phyloP scores from a whole-genome alignment of 2,113 vertebrate genomes.

The Solea solea region DNA sequence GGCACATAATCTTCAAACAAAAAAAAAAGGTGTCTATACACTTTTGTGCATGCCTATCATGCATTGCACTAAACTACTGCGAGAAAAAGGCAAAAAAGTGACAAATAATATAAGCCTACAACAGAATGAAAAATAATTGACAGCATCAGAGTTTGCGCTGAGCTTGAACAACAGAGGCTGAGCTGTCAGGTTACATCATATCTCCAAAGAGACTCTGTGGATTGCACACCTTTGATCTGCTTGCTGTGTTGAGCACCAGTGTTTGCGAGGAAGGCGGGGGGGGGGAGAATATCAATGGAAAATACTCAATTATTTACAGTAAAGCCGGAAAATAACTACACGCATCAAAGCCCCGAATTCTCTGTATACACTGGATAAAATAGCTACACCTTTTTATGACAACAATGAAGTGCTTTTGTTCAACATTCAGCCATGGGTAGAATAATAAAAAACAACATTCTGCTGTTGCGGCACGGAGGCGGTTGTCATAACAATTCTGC shows the following conservation, averaged over 20 bases:
- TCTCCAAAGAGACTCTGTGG: constrained; percentile 52
- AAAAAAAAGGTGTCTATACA: background rate
- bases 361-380: constrained; percentile 13
- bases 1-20: background rate
- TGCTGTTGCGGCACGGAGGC: constrained; percentile 2
- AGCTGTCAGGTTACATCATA: constrained; percentile 68
- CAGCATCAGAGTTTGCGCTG: constrained; percentile 34
- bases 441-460: constrained; percentile 20
- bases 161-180: constrained; percentile 61
- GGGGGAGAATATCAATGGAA: constrained; percentile 46
- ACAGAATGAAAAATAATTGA: constrained; percentile 46
- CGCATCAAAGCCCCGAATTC: constrained; percentile 46
- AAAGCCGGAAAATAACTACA: constrained; percentile 31
- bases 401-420: constrained; percentile 26
- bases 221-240: constrained; percentile 67
- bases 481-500: background rate
- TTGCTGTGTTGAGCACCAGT: constrained; percentile 34
- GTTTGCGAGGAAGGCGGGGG: constrained; percentile 30
- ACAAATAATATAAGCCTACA: constrained; percentile 16
- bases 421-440: constrained; percentile 1
- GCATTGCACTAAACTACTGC: background rate
- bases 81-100: background rate
- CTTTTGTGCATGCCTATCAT: background rate
- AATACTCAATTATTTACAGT: constrained; percentile 68
- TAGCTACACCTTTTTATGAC: constrained; percentile 18